phyloP scores from a whole-genome alignment of 2,113 vertebrate species.

The Hemicordylus capensis region DNA sequence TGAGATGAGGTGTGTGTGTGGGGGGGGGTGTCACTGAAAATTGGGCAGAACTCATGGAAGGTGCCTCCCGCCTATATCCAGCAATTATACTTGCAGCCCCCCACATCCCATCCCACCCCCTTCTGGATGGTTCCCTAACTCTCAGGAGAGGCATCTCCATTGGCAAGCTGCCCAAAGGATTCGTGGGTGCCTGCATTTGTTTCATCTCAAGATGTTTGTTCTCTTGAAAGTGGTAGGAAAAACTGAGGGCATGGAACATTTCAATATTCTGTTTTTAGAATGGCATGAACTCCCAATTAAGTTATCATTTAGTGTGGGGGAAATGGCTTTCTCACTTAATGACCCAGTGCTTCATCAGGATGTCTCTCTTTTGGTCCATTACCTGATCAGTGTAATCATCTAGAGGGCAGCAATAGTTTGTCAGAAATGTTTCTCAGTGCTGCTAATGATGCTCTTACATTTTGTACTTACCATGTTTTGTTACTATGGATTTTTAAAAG shows the following conservation, averaged over 20 bases:
- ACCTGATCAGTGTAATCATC: background rate
- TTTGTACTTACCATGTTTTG: background rate
- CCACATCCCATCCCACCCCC: too few species aligned
- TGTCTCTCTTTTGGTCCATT: constrained; percentile 30
- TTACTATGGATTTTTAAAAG: background rate
- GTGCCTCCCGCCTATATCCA: too few species aligned
- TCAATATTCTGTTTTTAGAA: background rate
- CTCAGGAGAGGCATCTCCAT: background rate
- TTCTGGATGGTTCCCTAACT: too few species aligned
- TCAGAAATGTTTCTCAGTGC: background rate
- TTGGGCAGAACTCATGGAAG: too few species aligned
- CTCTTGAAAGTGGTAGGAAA: background rate
- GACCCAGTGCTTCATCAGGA: background rate
- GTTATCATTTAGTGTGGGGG: background rate
- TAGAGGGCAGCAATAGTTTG: background rate
- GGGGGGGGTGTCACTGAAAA: too few species aligned
- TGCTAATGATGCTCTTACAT: background rate
- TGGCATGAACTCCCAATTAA: background rate
- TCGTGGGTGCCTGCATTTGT: background rate
- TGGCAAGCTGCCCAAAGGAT: background rate
- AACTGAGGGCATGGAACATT: constrained; percentile 1
- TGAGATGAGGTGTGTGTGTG: too few species aligned
- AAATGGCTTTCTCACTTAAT: constrained; percentile 21
- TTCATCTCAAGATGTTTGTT: background rate
- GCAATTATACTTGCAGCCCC: too few species aligned